Percentiles rank a stretch among this genome's conserved stretches.
Evolutionary conservation across 2,113 vertebrate species (phyloP).

Genomic region (Actenoides lindsayi): DNA sequence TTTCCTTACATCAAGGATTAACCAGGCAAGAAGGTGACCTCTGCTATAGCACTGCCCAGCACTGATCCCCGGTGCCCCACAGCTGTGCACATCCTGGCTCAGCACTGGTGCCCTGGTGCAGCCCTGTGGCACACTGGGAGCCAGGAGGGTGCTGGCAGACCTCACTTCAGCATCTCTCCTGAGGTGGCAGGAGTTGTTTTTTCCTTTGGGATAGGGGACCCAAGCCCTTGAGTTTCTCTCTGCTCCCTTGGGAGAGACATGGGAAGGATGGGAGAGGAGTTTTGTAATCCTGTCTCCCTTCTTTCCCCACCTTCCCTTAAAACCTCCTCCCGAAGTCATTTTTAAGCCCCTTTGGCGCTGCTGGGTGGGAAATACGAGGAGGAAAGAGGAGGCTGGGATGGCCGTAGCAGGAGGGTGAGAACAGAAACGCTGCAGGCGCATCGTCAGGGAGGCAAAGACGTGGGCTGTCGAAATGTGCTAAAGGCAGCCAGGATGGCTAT

Average conservation of each 20-base stretch:
- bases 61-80: rapidly evolving
- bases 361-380: not conserved
- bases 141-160: not conserved
- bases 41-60: not conserved
- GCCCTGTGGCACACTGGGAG: rapidly evolving
- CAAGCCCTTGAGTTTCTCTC: not conserved
- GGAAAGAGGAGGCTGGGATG: not conserved
- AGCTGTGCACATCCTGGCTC: rapidly evolving
- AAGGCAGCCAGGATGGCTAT: conserved; percentile 45
- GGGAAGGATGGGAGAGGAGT: not conserved
- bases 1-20: conserved; percentile 12
- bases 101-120: rapidly evolving
- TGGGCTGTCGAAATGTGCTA: conserved; percentile 51
- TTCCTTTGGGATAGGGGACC: not conserved
- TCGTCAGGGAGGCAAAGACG: conserved; percentile 45
- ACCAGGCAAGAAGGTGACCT: conserved; percentile 45
- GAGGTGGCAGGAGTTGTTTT: not conserved
- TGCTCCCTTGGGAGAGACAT: not conserved
- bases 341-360: not conserved
- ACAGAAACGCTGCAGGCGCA: not conserved
- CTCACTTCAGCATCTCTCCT: not conserved
- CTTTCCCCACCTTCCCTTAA: not conserved
- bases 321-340: not conserved
- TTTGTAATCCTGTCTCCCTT: not conserved
- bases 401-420: conserved; percentile 18